These are phyloP conservation scores for Aleiodes alternator DNA, from an alignment of 2,888 invertebrate species.

Conservation along the genomic window DNA sequence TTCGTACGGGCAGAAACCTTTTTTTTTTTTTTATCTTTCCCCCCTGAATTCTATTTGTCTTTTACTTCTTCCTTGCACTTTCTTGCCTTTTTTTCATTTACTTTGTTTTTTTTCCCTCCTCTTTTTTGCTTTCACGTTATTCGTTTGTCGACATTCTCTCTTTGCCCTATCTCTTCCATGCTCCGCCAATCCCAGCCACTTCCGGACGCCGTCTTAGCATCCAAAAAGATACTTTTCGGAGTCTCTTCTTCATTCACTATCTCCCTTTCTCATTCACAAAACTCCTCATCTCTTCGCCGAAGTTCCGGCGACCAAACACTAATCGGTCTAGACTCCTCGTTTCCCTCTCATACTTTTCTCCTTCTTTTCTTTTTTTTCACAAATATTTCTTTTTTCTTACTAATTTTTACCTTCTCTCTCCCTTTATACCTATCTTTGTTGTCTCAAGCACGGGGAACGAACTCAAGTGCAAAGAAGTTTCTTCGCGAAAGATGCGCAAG, in stretches of 20 bases:
- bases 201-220: constrained; percentile 52
- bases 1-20: constrained; percentile 65
- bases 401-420: not conserved
- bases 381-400: constrained; percentile 3
- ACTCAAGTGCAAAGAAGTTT: constrained; percentile 45
- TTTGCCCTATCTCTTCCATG: constrained; percentile 49
- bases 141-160: constrained; percentile 35
- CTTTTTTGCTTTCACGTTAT: constrained; percentile 23
- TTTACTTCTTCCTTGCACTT: constrained; percentile 51
- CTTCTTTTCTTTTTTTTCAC: constrained; percentile 32
- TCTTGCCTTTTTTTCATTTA: not conserved
- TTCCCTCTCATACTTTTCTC: constrained; percentile 48
- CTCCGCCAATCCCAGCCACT: constrained; percentile 53
- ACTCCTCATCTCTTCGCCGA: constrained; percentile 55
- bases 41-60: constrained; percentile 71
- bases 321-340: constrained; percentile 69
- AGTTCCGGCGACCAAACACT: constrained; percentile 68
- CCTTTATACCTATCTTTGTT: constrained; percentile 1
- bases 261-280: constrained; percentile 24
- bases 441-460: constrained; percentile 41
- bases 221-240: constrained; percentile 45
- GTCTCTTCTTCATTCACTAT: constrained; percentile 31
- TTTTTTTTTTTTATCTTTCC: constrained; percentile 46
- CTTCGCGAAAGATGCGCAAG: constrained; percentile 30
- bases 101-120: constrained; percentile 19